Conservation (phyloP, 1,140 invertebrate species). For the Drosophila burlai region DNA sequence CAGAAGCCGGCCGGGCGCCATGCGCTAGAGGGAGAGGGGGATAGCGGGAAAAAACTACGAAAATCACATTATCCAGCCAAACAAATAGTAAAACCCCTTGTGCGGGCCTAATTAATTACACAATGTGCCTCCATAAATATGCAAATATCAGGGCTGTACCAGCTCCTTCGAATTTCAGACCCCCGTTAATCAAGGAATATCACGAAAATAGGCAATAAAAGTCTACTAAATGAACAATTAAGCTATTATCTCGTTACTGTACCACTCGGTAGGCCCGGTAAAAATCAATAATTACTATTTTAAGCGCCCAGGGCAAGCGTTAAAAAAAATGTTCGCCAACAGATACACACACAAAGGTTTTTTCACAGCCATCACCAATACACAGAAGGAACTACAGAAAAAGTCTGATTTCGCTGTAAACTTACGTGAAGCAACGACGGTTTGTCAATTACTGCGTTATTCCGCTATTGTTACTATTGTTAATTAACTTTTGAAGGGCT, state of each 20-base stretch:
- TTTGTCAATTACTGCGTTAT: constrained; percentile 18
- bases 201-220: constrained; percentile 4
- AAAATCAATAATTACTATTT: constrained; percentile 72
- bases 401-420: neutral
- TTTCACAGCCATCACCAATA: constrained; percentile 6
- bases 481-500: neutral
- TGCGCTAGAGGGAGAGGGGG: constrained; percentile 8
- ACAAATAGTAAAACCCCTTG: constrained; percentile 5
- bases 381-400: neutral
- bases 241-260: constrained; percentile 14
- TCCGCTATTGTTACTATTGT: constrained; percentile 8
- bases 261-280: neutral
- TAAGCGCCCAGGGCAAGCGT: constrained; percentile 34
- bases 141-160: constrained; percentile 6
- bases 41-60: constrained; percentile 1
- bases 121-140: constrained; percentile 1
- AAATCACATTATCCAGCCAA: constrained; percentile 11
- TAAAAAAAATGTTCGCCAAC: constrained; percentile 26
- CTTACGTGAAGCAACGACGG: constrained; percentile 47
- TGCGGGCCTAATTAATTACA: constrained; percentile 1
- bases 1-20: constrained; percentile 58
- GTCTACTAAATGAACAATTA: constrained; percentile 11
- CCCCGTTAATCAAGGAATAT: constrained; percentile 2
- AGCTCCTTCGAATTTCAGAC: neutral
- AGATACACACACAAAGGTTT: constrained; percentile 62